Percentiles rank a stretch among this genome's conserved stretches.
Evolutionary conservation across 2,113 vertebrate genomes (phyloP).

Genomic region (Tragulus kanchil): DNA sequence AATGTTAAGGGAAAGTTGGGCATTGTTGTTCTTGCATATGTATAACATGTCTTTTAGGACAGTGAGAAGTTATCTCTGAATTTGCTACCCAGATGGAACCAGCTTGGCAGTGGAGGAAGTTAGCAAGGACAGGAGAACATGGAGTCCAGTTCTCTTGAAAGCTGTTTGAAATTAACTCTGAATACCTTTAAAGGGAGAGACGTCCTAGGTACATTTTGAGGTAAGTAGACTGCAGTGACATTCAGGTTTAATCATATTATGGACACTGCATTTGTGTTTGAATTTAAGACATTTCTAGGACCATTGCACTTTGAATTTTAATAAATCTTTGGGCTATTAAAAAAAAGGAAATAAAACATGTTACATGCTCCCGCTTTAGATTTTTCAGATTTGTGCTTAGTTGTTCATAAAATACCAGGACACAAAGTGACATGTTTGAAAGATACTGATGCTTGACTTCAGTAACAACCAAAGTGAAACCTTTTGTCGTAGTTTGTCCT

Average conservation of each 20-base stretch:
- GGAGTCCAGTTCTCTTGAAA: not conserved
- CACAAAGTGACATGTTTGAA: conserved; percentile 34
- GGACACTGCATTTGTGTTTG: not conserved
- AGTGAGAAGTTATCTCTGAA: conserved; percentile 17
- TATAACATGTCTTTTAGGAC: not conserved
- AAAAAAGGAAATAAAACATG: not conserved
- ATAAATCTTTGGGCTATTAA: not conserved
- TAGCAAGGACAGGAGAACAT: not conserved
- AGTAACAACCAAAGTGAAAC: not conserved
- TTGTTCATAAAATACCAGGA: conserved; percentile 47
- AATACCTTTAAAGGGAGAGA: conserved; percentile 11
- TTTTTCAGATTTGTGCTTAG: conserved; percentile 2
- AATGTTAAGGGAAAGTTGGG: not conserved
- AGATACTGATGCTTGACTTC: not conserved
- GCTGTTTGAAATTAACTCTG: conserved; percentile 34
- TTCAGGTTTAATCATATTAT: not conserved
- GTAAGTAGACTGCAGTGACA: not conserved
- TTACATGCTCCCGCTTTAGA: conserved; percentile 46
- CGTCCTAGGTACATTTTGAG: not conserved
- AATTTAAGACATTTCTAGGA: conserved; percentile 56
- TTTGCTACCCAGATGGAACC: not conserved
- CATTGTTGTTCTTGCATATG: conserved; percentile 41
- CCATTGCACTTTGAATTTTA: conserved; percentile 49
- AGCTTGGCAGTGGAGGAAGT: not conserved
- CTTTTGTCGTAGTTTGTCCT: not conserved